Evolutionary conservation across 2,888 invertebrate genomes (phyloP), one percentile per base, ranked within the genome.

Genomic region (Lutraria lutraria): DNA sequence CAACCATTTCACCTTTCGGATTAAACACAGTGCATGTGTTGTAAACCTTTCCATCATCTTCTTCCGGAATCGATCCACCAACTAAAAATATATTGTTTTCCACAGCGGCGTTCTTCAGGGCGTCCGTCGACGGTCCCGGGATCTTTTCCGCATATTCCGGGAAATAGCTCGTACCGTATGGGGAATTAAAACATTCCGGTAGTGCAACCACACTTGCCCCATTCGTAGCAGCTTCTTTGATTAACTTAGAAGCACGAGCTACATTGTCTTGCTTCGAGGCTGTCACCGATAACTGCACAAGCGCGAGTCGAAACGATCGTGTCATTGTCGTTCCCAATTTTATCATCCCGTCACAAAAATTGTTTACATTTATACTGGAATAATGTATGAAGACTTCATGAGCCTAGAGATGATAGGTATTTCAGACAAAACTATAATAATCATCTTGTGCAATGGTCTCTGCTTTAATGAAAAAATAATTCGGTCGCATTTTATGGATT

Each of bases 121-220:
- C 97, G 53, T 97, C 95, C 86, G 98, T 97, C 0, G 99, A 98
- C 92, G 98, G 97, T 0, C 99, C 97, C n/a, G 99, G 99, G 84
- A 99, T 97, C 29, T 97, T 96, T 96, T 99, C 99, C 0, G 99
- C 98, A 97, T 98, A 98, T 94, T 98, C 97, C 0, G 97, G 97
- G 96, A 99, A 99, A 96, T 98, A 98, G 43, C 95, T 95, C 92
- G 95, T 94, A 87, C 99, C 99, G 97, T 99, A 99, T 0, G 99
- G 99, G 25, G 98, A 98, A 96, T 99, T 99, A 95, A 99, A 99
- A 96, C 99, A 99, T 97, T 99, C 99, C 0, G 98, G 98, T 12
- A 98, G 96, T 0, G 97, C 97, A 43, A 98, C 97, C 53, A 98
- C 94, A 79, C 98, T 97, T 0, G 98, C 98, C 19, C 97, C 97